Base-by-base conservation (phyloP, 2,797 vertebrate genomes). In the Lutjanus argentimaculatus region DNA sequence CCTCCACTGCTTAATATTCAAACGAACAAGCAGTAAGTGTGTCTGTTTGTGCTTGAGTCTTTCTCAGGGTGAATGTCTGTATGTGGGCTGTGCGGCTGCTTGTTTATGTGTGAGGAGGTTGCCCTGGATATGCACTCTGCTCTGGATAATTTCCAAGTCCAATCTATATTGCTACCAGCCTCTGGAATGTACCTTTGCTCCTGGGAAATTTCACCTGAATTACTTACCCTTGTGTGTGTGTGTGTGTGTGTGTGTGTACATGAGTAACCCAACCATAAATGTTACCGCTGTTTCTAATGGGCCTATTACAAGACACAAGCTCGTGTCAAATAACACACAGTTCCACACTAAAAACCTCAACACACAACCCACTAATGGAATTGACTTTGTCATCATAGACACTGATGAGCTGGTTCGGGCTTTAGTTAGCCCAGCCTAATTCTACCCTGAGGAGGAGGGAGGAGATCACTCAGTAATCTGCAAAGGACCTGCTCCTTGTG, bases 141-240 rank as follows among this genome's bases (percentile, higher is more conserved):
- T 89, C 91, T 92, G 92, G 89, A 92, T 88, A 51, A 79, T 86
- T 89, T 92, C 88, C 89, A 93, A 87, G 83, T 90, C 88, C 80
- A 90, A 88, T 92, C 88, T 89, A 86, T 91, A 92, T 91, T 76
- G 56, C 90, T 82, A 85, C 87, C 90, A 89, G 86, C 65, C 85
- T 84, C 55, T 84, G 87, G 90, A 94, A 92, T 92, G 91, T 56
- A 95, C 91, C 94, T 95, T 94, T 94, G 92, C 92, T 88, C 93
- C 89, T 88, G 91, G 88, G 83, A 92, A 93, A 92, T 88, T 79
- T 93, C 89, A 93, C 91, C 91, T 91, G 89, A 91, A 85, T 84
- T 56, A 90, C 85, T 91, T 85, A 36, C 62, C 79, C 25, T 7
- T 79, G 67, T 64, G 59, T 52, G 58, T 67, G 45, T 58, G 62